These are phyloP conservation scores for Muscidifurax raptorellus DNA, from an alignment of 1,140 invertebrate species.

Conservation along the genomic window DNA sequence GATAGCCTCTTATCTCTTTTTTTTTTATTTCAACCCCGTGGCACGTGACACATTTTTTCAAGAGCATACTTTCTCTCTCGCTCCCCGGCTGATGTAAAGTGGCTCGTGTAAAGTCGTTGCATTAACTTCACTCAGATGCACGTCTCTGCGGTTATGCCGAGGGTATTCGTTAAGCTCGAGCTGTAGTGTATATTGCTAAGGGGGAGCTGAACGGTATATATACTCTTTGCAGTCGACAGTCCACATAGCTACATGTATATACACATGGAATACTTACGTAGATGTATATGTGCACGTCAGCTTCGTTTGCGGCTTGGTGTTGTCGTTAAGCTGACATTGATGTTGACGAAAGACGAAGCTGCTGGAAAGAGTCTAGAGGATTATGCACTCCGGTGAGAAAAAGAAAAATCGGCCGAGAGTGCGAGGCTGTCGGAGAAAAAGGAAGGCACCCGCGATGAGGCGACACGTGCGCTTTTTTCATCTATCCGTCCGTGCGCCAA, in stretches of 20 bases:
- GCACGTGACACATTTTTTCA: constrained; percentile 33
- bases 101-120: constrained; percentile 26
- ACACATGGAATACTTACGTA: not conserved
- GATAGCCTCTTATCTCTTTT: not conserved
- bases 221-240: not conserved
- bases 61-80: not conserved
- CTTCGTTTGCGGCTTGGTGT: constrained; percentile 13
- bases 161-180: not conserved
- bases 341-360: constrained; percentile 21
- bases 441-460: not conserved
- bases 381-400: not conserved
- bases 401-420: constrained; percentile 13
- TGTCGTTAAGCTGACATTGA: constrained; percentile 25
- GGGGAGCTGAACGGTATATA: not conserved
- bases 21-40: not conserved
- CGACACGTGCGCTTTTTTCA: not conserved
- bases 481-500: not conserved
- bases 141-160: not conserved
- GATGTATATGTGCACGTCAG: not conserved
- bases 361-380: not conserved
- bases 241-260: too few relatives aligned
- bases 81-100: not conserved
- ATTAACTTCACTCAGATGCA: constrained; percentile 1
- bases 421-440: not conserved
- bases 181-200: too few relatives aligned